A percentile compares a stretch with the other conserved stretches of the same genome.
Evolutionary conservation across 2,888 invertebrate species (phyloP).

Genomic region (Drosophila stalkeri): DNA sequence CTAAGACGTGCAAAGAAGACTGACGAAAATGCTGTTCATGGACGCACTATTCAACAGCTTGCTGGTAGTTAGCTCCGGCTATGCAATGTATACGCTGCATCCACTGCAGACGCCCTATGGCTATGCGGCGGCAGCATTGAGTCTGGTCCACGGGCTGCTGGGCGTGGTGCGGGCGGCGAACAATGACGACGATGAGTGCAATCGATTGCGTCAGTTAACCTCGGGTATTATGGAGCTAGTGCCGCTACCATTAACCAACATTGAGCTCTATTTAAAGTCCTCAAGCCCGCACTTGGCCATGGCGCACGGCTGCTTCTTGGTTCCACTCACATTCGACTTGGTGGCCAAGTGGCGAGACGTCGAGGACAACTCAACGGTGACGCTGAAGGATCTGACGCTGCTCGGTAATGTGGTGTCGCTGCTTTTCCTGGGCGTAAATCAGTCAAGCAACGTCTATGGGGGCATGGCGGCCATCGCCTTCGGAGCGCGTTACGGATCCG

Average conservation of each 20-base stretch:
- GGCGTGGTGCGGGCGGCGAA: conserved; percentile 63
- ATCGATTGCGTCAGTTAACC: conserved; percentile 47
- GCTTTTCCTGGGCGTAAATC: conserved; percentile 74
- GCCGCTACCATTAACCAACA: conserved; percentile 74
- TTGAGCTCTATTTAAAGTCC: conserved; percentile 73
- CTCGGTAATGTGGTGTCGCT: conserved; percentile 78
- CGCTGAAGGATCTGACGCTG: conserved; percentile 73
- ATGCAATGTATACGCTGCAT: conserved; percentile 66
- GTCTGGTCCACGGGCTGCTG: conserved; percentile 73
- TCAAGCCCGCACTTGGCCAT: conserved; percentile 65
- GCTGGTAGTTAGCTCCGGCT: conserved; percentile 74
- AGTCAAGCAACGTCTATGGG: conserved; percentile 58
- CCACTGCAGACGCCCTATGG: conserved; percentile 71
- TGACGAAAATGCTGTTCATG: conserved; percentile 55
- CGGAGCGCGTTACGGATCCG: conserved; percentile 60
- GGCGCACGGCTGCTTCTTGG: conserved; percentile 73
- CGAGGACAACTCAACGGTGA: conserved; percentile 62
- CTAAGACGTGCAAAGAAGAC: not conserved
- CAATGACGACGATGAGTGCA: conserved; percentile 56
- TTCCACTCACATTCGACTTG: conserved; percentile 75
- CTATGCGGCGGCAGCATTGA: conserved; percentile 69
- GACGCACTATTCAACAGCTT: conserved; percentile 71
- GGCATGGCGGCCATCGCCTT: conserved; percentile 69
- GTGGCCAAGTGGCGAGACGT: conserved; percentile 49
- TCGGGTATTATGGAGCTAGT: conserved; percentile 70